Evolutionary conservation across 2,888 invertebrate species (phyloP).

Genomic region (Anoplius nigerrimus): DNA sequence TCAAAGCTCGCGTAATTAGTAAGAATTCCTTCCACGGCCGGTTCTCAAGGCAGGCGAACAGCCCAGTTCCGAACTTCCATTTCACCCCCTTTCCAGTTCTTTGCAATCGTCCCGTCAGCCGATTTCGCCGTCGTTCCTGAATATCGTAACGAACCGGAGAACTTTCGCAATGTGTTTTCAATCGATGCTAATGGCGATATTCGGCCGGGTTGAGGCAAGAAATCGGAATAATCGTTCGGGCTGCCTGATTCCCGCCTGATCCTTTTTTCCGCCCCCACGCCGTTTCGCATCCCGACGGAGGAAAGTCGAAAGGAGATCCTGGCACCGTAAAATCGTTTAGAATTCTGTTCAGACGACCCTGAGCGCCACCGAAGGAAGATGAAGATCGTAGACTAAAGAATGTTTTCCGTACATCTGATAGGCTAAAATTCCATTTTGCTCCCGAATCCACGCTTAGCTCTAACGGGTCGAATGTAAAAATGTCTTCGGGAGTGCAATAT

Average conservation of each 20-base stretch:
- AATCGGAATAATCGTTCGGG: constrained; percentile 8
- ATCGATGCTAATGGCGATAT: constrained; percentile 52
- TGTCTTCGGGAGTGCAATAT: too few relatives aligned
- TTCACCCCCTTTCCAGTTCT: background rate
- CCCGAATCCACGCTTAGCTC: background rate
- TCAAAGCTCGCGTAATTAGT: constrained; percentile 52
- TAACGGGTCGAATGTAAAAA: too few relatives aligned
- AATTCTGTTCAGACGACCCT: too few relatives aligned
- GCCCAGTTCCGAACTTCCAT: too few relatives aligned
- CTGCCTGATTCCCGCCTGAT: constrained; percentile 8
- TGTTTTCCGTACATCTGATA: too few relatives aligned
- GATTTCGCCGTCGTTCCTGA: background rate
- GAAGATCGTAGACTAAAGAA: too few relatives aligned
- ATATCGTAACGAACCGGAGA: constrained; percentile 38
- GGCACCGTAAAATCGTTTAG: too few relatives aligned
- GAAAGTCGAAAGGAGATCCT: too few relatives aligned
- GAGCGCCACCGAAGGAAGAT: too few relatives aligned
- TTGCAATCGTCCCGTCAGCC: background rate
- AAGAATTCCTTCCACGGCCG: constrained; percentile 35
- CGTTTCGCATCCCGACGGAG: background rate
- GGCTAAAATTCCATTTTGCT: too few relatives aligned
- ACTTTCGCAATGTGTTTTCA: constrained; percentile 49
- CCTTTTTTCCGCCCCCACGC: constrained; percentile 11
- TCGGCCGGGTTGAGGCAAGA: constrained; percentile 19
- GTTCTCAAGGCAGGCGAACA: too few relatives aligned